These are phyloP conservation scores for Diorhabda carinulata DNA, from an alignment of 1,140 invertebrate genomes.

Conservation along the genomic window DNA sequence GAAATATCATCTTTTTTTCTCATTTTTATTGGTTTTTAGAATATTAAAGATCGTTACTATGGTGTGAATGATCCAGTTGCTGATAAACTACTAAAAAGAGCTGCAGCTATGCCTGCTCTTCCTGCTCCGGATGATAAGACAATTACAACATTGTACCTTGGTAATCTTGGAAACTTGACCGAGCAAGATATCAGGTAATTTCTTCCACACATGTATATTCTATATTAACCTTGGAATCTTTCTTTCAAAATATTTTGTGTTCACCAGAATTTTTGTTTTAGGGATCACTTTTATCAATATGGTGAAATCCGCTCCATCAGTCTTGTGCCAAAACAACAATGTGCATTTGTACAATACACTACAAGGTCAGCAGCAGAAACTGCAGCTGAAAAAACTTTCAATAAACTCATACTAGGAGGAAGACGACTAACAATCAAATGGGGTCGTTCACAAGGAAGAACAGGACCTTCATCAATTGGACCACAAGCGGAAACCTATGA, in stretches of 20 bases:
- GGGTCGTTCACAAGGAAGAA: slow-evolving; percentile 76
- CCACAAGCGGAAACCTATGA: slow-evolving; percentile 57
- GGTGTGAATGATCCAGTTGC: slow-evolving; percentile 99
- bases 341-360: slow-evolving; percentile 97
- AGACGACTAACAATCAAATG: slow-evolving; percentile 92
- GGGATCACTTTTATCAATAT: slow-evolving; percentile 96
- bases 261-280: slow-evolving; percentile 39
- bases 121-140: slow-evolving; percentile 93
- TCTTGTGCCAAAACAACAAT: slow-evolving; percentile 89
- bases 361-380: slow-evolving; percentile 82
- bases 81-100: slow-evolving; percentile 91
- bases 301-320: slow-evolving; percentile 96
- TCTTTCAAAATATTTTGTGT: neutral
- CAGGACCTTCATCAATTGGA: slow-evolving; percentile 41
- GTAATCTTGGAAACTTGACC: slow-evolving; percentile 85
- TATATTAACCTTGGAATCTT: too few relatives aligned
- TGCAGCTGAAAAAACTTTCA: slow-evolving; percentile 95
- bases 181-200: slow-evolving; percentile 81
- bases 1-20: neutral
- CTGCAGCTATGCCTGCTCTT: slow-evolving; percentile 89
- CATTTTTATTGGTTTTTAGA: slow-evolving; percentile 47
- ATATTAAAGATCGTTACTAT: slow-evolving; percentile 98
- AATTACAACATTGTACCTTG: slow-evolving; percentile 95
- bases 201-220: neutral
- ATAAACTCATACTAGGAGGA: slow-evolving; percentile 86